These are phyloP conservation scores for Sciurus vulgaris DNA, from an alignment of 2,797 vertebrate genomes.

Conservation along the genomic window DNA sequence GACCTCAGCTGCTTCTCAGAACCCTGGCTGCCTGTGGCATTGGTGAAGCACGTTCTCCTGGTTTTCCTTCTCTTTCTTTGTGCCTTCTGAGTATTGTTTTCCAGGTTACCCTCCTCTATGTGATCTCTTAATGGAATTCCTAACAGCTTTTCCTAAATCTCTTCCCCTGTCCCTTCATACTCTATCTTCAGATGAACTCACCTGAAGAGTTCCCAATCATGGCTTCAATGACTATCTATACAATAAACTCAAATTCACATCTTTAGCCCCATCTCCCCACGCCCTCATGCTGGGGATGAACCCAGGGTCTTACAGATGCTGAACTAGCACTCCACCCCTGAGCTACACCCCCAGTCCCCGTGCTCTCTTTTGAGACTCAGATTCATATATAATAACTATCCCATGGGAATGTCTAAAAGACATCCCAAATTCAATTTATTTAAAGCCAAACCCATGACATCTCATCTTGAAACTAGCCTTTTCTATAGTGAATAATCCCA, in stretches of 20 bases:
- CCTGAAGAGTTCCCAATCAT: too few species aligned
- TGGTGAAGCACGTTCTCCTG: background rate
- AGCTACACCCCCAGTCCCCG: too few species aligned
- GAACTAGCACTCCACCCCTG: too few species aligned
- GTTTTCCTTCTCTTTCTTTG: background rate
- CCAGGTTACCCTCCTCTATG: background rate
- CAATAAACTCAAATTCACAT: background rate
- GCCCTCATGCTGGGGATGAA: too few species aligned
- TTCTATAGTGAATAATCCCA: background rate
- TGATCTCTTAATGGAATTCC: background rate
- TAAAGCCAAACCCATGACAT: background rate
- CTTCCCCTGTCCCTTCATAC: background rate
- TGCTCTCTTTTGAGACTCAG: background rate
- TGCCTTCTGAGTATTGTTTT: background rate
- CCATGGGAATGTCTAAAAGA: constrained; percentile 4
- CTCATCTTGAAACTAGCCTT: background rate
- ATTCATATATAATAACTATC: background rate
- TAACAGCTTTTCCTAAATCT: background rate
- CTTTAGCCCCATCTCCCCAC: background rate
- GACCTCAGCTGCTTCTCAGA: background rate
- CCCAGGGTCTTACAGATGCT: too few species aligned
- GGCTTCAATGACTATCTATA: background rate
- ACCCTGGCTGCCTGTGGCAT: background rate
- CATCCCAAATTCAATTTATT: background rate
- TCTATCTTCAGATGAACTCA: background rate